Evolutionary conservation across 2,888 invertebrate species (phyloP).

Genomic region (Phanerotoma sp.): DNA sequence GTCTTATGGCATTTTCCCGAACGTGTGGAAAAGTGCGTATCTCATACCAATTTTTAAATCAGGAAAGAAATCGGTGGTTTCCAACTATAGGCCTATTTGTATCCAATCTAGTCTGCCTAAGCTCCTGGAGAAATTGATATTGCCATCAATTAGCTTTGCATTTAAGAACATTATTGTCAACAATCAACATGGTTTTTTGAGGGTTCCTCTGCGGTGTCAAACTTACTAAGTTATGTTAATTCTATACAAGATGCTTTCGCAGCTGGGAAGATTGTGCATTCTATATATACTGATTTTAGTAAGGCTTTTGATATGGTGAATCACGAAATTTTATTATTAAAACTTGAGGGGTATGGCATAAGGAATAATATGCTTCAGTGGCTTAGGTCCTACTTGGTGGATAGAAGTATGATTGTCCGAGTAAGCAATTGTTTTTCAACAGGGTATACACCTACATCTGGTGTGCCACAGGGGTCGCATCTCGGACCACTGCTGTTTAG

Average conservation of each 20-base stretch:
- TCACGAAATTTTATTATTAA: constrained; percentile 7
- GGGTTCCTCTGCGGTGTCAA: not conserved
- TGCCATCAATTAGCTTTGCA: not conserved
- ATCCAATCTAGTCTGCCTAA: constrained; percentile 3
- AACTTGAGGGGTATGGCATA: constrained; percentile 7
- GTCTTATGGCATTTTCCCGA: constrained; percentile 2
- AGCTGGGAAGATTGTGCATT: constrained; percentile 4
- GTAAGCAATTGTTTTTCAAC: too few relatives aligned
- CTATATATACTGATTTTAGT: not conserved
- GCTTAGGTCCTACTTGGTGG: constrained; percentile 11
- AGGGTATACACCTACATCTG: too few relatives aligned
- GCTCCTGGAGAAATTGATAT: not conserved
- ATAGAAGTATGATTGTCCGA: too few relatives aligned
- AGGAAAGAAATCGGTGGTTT: constrained; percentile 7
- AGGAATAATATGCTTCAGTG: not conserved
- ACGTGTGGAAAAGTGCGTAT: constrained; percentile 13
- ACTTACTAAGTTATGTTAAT: not conserved
- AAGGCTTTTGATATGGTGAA: too few relatives aligned
- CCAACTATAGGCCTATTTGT: constrained; percentile 26
- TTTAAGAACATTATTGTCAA: not conserved
- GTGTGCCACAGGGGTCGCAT: too few relatives aligned
- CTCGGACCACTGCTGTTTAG: too few relatives aligned
- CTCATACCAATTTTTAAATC: constrained; percentile 19
- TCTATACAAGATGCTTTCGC: not conserved
- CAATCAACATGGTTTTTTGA: constrained; percentile 7